These are phyloP conservation scores for Taenaris catops DNA, from an alignment of 2,888 invertebrate genomes.

Conservation along the genomic window DNA sequence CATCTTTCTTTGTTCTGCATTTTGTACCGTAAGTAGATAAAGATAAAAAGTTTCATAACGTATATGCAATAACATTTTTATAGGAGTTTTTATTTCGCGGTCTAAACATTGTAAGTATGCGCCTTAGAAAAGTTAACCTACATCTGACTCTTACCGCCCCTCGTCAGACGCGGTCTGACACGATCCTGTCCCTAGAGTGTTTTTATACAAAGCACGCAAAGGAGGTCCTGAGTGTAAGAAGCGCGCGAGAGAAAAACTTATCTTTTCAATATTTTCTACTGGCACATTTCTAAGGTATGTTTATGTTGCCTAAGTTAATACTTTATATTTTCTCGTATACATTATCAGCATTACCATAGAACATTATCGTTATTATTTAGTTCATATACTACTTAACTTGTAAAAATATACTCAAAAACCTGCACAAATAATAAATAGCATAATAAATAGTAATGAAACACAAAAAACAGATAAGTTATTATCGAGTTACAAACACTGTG, in stretches of 20 bases:
- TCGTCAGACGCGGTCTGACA: conserved; percentile 8
- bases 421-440: too few relatives aligned
- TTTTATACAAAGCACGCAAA: conserved; percentile 11
- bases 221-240: conserved; percentile 7
- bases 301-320: too few relatives aligned
- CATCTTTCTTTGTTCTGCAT: too few relatives aligned
- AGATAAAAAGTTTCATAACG: background rate
- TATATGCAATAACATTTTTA: background rate
- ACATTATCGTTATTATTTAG: too few relatives aligned
- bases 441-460: too few relatives aligned
- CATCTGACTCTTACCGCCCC: conserved; percentile 7
- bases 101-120: conserved; percentile 2
- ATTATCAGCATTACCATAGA: too few relatives aligned
- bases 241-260: conserved; percentile 4
- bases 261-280: conserved; percentile 5
- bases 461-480: too few relatives aligned
- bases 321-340: too few relatives aligned
- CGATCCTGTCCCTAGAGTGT: conserved; percentile 12
- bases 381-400: too few relatives aligned
- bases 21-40: too few relatives aligned
- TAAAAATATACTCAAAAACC: too few relatives aligned
- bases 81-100: conserved; percentile 1
- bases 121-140: conserved; percentile 9
- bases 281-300: conserved; percentile 1
- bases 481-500: too few relatives aligned